A percentile compares a stretch with the other conserved stretches of the same genome.
These are phyloP conservation scores for Psittacus erithacus DNA, from an alignment of 2,113 vertebrate species.

Conservation along the genomic window DNA sequence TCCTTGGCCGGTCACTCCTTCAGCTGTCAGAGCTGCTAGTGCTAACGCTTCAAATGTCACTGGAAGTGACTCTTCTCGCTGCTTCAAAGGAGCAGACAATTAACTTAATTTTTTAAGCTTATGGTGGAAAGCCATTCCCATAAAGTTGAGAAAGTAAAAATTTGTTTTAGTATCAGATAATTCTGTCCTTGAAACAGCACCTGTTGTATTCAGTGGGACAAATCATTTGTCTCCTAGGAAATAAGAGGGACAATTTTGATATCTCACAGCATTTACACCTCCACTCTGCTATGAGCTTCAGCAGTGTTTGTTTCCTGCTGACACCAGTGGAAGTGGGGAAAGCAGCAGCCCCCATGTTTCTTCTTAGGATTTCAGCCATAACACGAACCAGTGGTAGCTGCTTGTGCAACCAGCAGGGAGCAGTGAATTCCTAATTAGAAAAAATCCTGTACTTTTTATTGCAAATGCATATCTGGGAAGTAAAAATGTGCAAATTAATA, in stretches of 20 bases:
- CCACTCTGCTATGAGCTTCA: neutral
- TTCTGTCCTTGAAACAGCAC: neutral
- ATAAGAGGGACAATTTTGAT: neutral
- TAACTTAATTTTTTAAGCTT: constrained; percentile 15
- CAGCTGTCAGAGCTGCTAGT: constrained; percentile 45
- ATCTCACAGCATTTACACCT: neutral
- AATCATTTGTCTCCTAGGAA: neutral
- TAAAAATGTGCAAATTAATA: constrained; percentile 37
- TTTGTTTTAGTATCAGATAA: neutral
- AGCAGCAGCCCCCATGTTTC: neutral
- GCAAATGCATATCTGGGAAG: neutral
- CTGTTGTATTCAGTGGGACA: neutral
- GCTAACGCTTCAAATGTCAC: neutral
- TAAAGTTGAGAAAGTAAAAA: neutral
- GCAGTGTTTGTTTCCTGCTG: neutral
- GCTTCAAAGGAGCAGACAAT: constrained; percentile 40
- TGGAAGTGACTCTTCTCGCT: constrained; percentile 16
- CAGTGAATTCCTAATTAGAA: neutral
- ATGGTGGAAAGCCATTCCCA: neutral
- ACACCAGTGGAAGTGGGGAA: neutral
- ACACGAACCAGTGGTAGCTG: neutral
- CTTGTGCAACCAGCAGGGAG: neutral
- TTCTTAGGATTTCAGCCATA: neutral
- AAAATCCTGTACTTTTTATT: neutral
- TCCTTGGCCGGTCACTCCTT: neutral